Percentiles rank a stretch among this genome's conserved stretches.
phyloP scores from a whole-genome alignment of 2,113 vertebrate genomes.

The Scolopax mira region DNA sequence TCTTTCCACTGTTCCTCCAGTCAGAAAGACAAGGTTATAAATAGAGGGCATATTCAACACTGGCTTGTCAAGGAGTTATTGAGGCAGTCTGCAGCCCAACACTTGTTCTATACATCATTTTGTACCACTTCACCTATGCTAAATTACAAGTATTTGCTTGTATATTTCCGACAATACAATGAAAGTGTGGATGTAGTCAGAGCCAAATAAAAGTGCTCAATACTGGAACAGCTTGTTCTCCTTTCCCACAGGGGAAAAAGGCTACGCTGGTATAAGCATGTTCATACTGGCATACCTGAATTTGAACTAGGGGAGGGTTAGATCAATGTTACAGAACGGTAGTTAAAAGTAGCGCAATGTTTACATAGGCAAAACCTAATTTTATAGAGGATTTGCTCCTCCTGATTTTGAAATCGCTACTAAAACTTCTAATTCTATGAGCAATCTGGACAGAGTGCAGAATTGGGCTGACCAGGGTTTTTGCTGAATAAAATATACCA shows the following conservation, averaged over 20 bases:
- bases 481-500: background rate
- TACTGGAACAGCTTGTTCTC: slow-evolving; percentile 48
- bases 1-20: background rate
- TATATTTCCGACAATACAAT: background rate
- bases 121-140: background rate
- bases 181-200: background rate
- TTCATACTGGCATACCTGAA: slow-evolving; percentile 2
- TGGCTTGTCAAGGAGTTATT: background rate
- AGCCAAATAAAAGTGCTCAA: background rate
- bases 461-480: background rate
- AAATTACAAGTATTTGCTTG: background rate
- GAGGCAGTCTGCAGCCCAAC: background rate
- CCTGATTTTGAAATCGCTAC: background rate
- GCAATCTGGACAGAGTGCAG: background rate
- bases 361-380: background rate
- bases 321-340: background rate
- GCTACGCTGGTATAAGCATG: background rate
- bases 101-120: background rate
- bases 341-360: background rate
- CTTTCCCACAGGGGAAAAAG: slow-evolving; percentile 1
- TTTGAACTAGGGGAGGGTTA: background rate
- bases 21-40: background rate
- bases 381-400: background rate
- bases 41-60: background rate
- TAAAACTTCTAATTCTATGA: background rate